Evolutionary conservation across 2,113 vertebrate species (phyloP), one percentile per base, ranked within the genome.

Genomic region (Columba livia): DNA sequence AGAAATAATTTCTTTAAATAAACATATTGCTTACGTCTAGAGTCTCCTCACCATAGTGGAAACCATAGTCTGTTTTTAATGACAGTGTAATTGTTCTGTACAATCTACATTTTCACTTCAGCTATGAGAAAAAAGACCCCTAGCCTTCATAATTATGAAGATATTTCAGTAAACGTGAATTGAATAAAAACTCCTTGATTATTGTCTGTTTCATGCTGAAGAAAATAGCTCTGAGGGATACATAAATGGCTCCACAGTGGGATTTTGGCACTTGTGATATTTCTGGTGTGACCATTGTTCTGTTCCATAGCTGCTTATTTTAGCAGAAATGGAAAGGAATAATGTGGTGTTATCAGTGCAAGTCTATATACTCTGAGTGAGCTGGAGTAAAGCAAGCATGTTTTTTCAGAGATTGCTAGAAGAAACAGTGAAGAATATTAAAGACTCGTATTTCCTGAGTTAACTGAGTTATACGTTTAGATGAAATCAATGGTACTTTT

Each of bases 21-120:
- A 87, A 51, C 21, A 4, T 7, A 26, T 12, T 65, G 36, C 15
- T 88, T 78, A 40, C 0, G 0, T 58, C 15, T 47, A 9, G 10
- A 64, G 14, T 79, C 14, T 77, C 5, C 29, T 79, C 18, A 32
- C 32, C 2, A 0, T 11, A 56, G 31, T 18, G 21, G 31, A 84
- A 58, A 54, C 21, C 5, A 47, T 53, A 9, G 26, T 10, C 5
- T 25, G 1, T 84, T 87, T 83, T 87, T 36, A 78, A 10, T 17
- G 29, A 19, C 36, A 40, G 2, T 31, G 10, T 50, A 38, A 28
- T 38, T 84, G 23, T 81, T 14, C 56, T 62, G 29, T 70, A 19
- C 17, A 77, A n/a, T 9, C 25, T 31, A 40, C 29, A 26, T 77
- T 94, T 95, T 69, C 29, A 11, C 11, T 82, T 85, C 24, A 54